A percentile compares a stretch with the other conserved stretches of the same genome.
phyloP scores from a whole-genome alignment of 2,888 invertebrate species.

The Sarcophaga carnaria region DNA sequence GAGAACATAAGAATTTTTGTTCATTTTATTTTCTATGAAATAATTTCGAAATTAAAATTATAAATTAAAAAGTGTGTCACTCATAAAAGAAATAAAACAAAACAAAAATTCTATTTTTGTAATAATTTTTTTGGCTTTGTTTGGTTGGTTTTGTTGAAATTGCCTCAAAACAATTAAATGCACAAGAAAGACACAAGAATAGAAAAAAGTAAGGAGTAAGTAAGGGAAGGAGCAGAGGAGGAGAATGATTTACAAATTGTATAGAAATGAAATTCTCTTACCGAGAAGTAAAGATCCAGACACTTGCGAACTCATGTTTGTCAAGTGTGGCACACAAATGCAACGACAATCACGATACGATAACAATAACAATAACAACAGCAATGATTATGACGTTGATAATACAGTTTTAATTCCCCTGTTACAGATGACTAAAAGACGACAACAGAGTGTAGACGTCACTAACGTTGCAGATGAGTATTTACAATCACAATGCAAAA shows the following conservation, averaged over 20 bases:
- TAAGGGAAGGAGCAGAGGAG: not conserved
- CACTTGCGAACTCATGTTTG: conserved; percentile 77
- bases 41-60: not conserved
- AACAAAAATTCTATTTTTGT: not conserved
- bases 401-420: not conserved
- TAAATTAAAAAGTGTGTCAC: not conserved
- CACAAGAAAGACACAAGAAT: not conserved
- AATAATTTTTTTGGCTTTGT: not conserved
- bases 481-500: not conserved
- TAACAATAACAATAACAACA: not conserved
- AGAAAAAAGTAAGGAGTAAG: not conserved
- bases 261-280: conserved; percentile 70
- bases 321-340: conserved; percentile 26
- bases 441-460: conserved; percentile 40
- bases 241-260: not conserved
- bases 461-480: not conserved
- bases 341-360: conserved; percentile 24
- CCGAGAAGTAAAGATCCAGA: conserved; percentile 76
- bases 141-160: conserved; percentile 19
- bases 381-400: not conserved
- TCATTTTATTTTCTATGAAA: not conserved
- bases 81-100: not conserved
- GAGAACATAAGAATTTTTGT: not conserved
- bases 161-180: conserved; percentile 3
- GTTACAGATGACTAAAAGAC: not conserved